A percentile compares a stretch with the other conserved stretches of the same genome.
These are phyloP conservation scores for Mythimna albipuncta DNA, from an alignment of 2,888 invertebrate species.

Conservation along the genomic window DNA sequence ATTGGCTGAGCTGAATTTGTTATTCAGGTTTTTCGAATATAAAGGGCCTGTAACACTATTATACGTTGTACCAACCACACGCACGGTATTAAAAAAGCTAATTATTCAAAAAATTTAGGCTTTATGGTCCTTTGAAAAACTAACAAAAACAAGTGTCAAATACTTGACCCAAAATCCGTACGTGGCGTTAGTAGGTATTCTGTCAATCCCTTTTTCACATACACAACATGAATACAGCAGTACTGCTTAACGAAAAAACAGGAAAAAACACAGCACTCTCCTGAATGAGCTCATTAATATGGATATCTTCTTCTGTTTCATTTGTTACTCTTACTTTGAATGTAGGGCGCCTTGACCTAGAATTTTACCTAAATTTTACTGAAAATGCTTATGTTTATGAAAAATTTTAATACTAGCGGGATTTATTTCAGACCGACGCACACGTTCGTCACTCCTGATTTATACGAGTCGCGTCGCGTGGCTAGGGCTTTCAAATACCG, in stretches of 20 bases:
- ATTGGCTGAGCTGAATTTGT: constrained; percentile 20
- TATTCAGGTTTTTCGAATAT: not conserved
- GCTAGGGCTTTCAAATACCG: too few relatives aligned
- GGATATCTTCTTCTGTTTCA: not conserved
- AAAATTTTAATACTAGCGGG: too few relatives aligned
- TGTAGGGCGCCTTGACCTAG: not conserved
- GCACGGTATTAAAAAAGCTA: too few relatives aligned
- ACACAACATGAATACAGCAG: not conserved
- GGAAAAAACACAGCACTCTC: not conserved
- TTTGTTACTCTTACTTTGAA: not conserved
- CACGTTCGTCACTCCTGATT: too few relatives aligned
- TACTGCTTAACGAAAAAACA: not conserved
- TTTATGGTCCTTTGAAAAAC: not conserved
- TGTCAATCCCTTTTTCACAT: not conserved
- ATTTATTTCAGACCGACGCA: too few relatives aligned
- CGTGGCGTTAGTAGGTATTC: too few relatives aligned
- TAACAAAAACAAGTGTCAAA: not conserved
- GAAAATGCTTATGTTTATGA: too few relatives aligned
- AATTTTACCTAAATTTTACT: too few relatives aligned
- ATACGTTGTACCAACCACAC: too few relatives aligned
- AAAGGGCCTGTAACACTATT: too few relatives aligned
- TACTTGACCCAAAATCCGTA: not conserved
- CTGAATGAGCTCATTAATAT: constrained; percentile 4
- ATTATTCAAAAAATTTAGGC: too few relatives aligned
- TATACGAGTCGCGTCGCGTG: too few relatives aligned